These are phyloP conservation scores for Pristionchus mayeri DNA, from an alignment of 2,888 invertebrate species.

Conservation along the genomic window DNA sequence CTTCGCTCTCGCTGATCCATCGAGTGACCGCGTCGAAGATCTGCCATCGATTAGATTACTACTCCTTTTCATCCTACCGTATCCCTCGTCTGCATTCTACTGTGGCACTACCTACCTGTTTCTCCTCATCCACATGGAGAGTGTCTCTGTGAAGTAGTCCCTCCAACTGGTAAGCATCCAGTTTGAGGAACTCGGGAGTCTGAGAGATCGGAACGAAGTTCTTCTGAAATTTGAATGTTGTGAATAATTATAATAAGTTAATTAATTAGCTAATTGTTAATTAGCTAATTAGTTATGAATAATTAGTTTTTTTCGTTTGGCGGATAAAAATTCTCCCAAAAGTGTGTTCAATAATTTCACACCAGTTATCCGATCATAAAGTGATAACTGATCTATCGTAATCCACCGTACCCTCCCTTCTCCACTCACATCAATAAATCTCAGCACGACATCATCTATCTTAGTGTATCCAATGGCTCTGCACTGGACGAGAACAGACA, in stretches of 20 bases:
- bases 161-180: slow-evolving; percentile 53
- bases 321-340: background rate
- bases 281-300: no score
- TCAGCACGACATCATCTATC: background rate
- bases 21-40: slow-evolving; percentile 88
- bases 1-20: slow-evolving; percentile 85
- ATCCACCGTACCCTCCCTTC: background rate
- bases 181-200: slow-evolving; percentile 85
- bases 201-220: slow-evolving; percentile 86
- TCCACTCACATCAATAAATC: slow-evolving; percentile 39
- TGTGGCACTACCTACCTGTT: slow-evolving; percentile 83
- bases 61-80: background rate
- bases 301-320: background rate
- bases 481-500: slow-evolving; percentile 59
- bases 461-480: slow-evolving; percentile 49
- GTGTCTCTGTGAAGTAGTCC: slow-evolving; percentile 85
- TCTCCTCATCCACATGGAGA: slow-evolving; percentile 85
- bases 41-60: no score
- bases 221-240: slow-evolving; percentile 83
- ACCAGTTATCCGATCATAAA: no score
- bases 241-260: background rate
- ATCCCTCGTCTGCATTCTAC: no score
- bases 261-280: no score
- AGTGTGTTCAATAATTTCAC: background rate
- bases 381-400: background rate